phyloP scores from a whole-genome alignment of 2,797 vertebrate species.

The Pelobates cultripes region DNA sequence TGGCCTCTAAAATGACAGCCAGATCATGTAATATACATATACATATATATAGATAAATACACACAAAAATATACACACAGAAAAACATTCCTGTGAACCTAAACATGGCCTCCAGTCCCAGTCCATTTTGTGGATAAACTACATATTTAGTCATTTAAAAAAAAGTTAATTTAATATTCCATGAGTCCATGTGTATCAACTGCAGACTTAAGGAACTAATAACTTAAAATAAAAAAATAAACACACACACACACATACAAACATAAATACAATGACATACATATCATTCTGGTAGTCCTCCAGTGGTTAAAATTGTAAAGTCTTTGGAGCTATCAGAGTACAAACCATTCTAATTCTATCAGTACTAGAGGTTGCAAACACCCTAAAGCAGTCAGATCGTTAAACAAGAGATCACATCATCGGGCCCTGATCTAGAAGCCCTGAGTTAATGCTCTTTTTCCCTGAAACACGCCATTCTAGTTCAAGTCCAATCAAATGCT shows the following conservation, averaged over 20 bases:
- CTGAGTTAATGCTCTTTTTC: conserved; percentile 66
- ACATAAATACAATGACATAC: background rate
- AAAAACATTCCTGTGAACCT: too few species aligned
- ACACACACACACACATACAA: too few species aligned
- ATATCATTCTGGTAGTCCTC: conserved; percentile 26
- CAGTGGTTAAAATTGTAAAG: conserved; percentile 53
- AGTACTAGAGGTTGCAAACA: conserved; percentile 49
- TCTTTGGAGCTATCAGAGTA: conserved; percentile 4
- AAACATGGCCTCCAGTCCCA: too few species aligned
- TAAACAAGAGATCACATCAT: conserved; percentile 63
- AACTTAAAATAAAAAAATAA: conserved; percentile 4
- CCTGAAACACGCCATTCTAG: conserved; percentile 70
- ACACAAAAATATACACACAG: too few species aligned
- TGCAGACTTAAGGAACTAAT: conserved; percentile 40
- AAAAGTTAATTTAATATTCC: too few species aligned
- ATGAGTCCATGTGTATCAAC: conserved; percentile 13
- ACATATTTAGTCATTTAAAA: too few species aligned
- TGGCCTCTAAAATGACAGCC: too few species aligned
- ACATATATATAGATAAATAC: too few species aligned
- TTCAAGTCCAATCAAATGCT: conserved; percentile 68
- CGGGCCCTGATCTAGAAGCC: conserved; percentile 59
- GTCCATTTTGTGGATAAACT: too few species aligned
- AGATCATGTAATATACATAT: too few species aligned
- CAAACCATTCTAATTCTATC: conserved; percentile 35
- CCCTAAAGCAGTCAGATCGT: conserved; percentile 58